Base-by-base conservation (phyloP, 2,113 vertebrate genomes). In the Calonectris borealis region DNA sequence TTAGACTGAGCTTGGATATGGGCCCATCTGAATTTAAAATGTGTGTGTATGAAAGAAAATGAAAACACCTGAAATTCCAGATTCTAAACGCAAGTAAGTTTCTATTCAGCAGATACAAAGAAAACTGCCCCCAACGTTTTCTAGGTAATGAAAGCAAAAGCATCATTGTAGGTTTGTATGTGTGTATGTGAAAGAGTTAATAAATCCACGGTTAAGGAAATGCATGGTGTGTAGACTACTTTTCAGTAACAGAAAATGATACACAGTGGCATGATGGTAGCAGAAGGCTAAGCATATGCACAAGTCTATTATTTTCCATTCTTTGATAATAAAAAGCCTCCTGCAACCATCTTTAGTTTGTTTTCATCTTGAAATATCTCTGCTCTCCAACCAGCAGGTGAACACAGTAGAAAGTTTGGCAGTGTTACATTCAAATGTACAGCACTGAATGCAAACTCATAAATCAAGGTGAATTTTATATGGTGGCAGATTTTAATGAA, bases 241-340 rank as follows among this genome's bases (percentile, higher is more conserved):
- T 77, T 87, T 77, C 84, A 90, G 48, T 64, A 85, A 48, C n/a
- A 89, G 72, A 79, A 92, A 92, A 71, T 69, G 21, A 38, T 62
- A 46, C 38, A 36, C 16, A 24, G 49, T 68, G 81, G 80, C 42
- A 42, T 70, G 49, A 54, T 66, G 46, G n/a, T 65, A 86, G 83
- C 87, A 97, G 93, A 96, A 95, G 89, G 82, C 89, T 94, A 58
- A 86, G 91, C 95, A 88, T 95, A 95, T 90, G 94, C 89, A 88
- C 42, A 77, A 85, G n/a, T 86, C 85, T 96, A 70, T 95, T 95
- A 52, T 95, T 96, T 94, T 77, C 55, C n/a, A 48, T 84, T 92
- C 87, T 96, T 91, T 92, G 62, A 91, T 83, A 91, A 92, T 61
- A 84, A 57, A 55, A 79, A 93, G 55, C 71, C 81, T 94, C 86